Evolutionary conservation across 2,797 vertebrate species (phyloP).

Genomic region (Oreochromis mossambicus): DNA sequence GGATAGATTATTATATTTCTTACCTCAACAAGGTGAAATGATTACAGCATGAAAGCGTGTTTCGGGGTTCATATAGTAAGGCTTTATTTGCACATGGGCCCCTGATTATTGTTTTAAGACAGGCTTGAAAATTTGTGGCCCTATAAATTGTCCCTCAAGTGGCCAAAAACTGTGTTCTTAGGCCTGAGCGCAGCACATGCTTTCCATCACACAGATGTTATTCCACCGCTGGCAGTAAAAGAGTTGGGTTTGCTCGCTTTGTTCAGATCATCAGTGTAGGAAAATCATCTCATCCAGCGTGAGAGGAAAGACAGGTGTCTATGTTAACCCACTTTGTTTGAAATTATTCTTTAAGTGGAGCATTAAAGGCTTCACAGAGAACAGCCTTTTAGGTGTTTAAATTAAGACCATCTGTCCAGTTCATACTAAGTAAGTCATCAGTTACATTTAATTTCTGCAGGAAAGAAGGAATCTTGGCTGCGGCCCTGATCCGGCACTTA

Average conservation of each 20-base stretch:
- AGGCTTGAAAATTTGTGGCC: background rate
- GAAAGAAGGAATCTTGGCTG: slow-evolving; percentile 12
- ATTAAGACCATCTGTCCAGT: slow-evolving; percentile 60
- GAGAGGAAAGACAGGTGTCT: slow-evolving; percentile 37
- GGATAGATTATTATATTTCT: slow-evolving; percentile 53
- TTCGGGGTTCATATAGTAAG: background rate
- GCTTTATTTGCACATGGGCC: background rate
- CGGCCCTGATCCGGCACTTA: background rate
- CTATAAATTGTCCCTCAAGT: background rate
- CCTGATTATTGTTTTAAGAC: background rate
- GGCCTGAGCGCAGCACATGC: slow-evolving; percentile 15
- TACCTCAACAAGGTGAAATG: slow-evolving; percentile 21
- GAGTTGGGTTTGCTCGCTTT: slow-evolving; percentile 5
- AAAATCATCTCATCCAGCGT: slow-evolving; percentile 29
- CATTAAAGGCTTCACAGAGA: slow-evolving; percentile 44
- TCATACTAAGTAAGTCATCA: slow-evolving; percentile 8
- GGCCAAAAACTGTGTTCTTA: background rate
- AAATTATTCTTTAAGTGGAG: slow-evolving; percentile 55
- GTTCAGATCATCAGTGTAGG: slow-evolving; percentile 1
- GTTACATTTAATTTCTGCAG: background rate
- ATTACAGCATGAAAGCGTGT: background rate
- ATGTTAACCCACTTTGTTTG: slow-evolving; percentile 14
- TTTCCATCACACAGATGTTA: slow-evolving; percentile 42
- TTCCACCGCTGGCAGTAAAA: slow-evolving; percentile 19
- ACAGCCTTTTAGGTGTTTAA: slow-evolving; percentile 38